Evolutionary conservation across 2,888 invertebrate species (phyloP), one percentile per base, ranked within the genome.

Genomic region (Pristionchus arcanus): DNA sequence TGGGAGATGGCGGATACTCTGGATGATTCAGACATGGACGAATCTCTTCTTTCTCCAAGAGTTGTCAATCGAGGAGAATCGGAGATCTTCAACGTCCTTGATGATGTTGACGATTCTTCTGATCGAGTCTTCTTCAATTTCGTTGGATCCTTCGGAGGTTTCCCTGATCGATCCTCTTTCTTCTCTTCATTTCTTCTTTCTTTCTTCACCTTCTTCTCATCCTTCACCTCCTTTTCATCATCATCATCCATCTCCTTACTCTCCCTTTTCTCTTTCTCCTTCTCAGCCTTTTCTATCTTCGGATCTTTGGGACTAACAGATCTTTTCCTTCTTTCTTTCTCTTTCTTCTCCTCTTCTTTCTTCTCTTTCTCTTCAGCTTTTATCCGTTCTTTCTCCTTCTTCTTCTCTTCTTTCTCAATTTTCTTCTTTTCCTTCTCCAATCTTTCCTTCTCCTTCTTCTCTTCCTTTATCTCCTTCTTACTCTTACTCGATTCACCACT

Each of bases 11-110:
- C 90, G 11, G 92, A 92, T 63, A 91, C 85, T 15, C 92, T 89
- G 16, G 92, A 92, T 25, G 92, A 91, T 90, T 93, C 92, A 11
- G 91, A 91, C 91, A 92, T 90, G n/a, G 92, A 92, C 1, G 93
- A 93, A 71, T 92, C 93, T 34, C 93, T 87, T 31, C 93, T 83
- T 28, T 93, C 92, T 37, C 91, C 92, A 25, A 93, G 53, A 90
- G 66, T 68, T 9, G 37, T 25, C 25, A 28, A 7, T 13, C 66
- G 87, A 68, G 66, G 87, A 1, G 87, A 85, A 85, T 85, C 84
- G n/a, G 84, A 85, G 9, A 59, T 34, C 59, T 85, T 85, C 5
- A 55, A 1, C 0, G 84, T 85, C 1, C 59, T 25, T 25, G 59
- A 66, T 7, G 87, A 42, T 9, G 68, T 34, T 4, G 86, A 87